Conservation (phyloP, 2,113 vertebrate species). For the Lepidothrix coronata region DNA sequence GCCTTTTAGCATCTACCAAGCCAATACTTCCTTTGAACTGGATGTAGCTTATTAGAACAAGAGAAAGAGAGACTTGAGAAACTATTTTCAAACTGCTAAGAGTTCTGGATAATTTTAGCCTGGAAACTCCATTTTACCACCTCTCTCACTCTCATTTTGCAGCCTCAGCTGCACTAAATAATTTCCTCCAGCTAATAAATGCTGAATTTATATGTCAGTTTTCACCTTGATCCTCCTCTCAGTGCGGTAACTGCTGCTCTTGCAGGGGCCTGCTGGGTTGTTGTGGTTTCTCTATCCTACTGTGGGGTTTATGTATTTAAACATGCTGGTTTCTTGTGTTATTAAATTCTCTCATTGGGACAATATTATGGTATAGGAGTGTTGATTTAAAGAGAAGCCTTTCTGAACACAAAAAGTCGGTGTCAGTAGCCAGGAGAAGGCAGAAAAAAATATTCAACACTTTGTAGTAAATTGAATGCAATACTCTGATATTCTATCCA, state of each 20-base stretch:
- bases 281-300: slow-evolving; percentile 39
- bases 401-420: neutral
- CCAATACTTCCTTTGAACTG: neutral
- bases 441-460: slow-evolving; percentile 1
- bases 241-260: neutral
- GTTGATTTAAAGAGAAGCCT: slow-evolving; percentile 30
- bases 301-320: slow-evolving; percentile 51
- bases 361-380: slow-evolving; percentile 40
- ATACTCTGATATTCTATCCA: neutral
- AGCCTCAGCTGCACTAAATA: neutral
- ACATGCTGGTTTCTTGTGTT: slow-evolving; percentile 40
- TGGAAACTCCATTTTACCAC: neutral
- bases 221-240: slow-evolving; percentile 18
- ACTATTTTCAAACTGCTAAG: neutral
- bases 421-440: neutral
- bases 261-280: slow-evolving; percentile 6
- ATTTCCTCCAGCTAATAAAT: slow-evolving; percentile 28
- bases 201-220: slow-evolving; percentile 16
- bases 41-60: neutral
- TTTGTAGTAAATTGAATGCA: neutral
- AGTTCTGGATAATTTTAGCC: neutral
- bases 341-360: slow-evolving; percentile 43
- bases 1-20: neutral
- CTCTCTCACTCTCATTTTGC: neutral
- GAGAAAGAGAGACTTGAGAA: neutral